These are phyloP conservation scores for Porites evermanni DNA, from an alignment of 92 coral and sea anemone genomes.

Conservation along the genomic window DNA sequence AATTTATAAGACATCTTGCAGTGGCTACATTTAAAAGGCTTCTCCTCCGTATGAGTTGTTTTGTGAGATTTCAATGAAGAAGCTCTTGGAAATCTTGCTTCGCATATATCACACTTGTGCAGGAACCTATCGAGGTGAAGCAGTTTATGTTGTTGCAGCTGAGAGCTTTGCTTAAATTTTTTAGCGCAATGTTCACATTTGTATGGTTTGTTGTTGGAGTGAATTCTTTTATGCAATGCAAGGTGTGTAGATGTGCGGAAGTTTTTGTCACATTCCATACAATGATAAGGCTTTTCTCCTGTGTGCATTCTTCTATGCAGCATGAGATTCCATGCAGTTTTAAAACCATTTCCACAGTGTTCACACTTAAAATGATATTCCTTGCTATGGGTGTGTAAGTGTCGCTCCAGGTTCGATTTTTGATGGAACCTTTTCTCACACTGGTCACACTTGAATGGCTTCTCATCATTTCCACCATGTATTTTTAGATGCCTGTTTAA, in stretches of 20 bases:
- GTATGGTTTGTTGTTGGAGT: slow-evolving; percentile 1
- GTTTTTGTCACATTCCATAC: slow-evolving; percentile 5
- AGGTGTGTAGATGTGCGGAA: background rate
- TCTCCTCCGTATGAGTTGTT: background rate
- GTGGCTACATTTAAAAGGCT: background rate
- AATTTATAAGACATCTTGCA: background rate
- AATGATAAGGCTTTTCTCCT: background rate
- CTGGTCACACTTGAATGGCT: background rate
- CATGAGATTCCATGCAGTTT: background rate
- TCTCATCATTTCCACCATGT: background rate
- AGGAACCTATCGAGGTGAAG: background rate
- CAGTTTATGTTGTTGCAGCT: background rate
- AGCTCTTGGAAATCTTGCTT: background rate
- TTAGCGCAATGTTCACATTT: background rate
- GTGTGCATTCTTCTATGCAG: background rate
- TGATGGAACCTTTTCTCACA: background rate
- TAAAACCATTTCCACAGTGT: background rate
- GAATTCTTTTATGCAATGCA: background rate
- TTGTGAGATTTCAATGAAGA: background rate
- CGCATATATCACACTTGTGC: background rate
- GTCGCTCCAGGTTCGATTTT: background rate
- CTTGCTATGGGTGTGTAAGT: background rate
- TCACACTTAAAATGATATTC: background rate
- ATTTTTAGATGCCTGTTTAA: background rate
- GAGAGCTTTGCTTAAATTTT: background rate